Evolutionary conservation across 1,140 invertebrate genomes (phyloP), one percentile per base, ranked within the genome.

Genomic region (Platyura marginata): DNA sequence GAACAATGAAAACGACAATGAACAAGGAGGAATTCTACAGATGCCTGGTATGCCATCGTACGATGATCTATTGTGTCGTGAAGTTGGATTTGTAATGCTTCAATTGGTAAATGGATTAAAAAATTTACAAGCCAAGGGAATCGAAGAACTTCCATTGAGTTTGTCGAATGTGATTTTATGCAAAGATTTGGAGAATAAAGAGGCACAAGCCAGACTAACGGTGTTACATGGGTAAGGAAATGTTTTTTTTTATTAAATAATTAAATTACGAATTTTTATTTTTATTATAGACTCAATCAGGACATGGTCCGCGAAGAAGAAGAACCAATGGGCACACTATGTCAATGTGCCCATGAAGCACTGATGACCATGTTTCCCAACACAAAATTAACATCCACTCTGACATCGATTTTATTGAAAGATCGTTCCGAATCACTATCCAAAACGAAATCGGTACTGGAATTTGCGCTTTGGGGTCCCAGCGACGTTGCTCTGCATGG

Each of bases 401-500:
- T 84, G n/a, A 70, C 70, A 47, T 73, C 79, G 49, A 58, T 84
- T 9, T 55, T 84, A 15, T 66, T 67, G 47, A 73, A 79, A 52
- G 81, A 82, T 53, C 67, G 77, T 20, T 75, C 80, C 0, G 70
- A 79, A 21, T 81, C 79, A 2, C 54, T 89, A 20, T 72, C 72
- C 16, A 61, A 57, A 44, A 50, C 55, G 16, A 87, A 87, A 59
- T 74, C 80, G 0, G 69, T 88, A 0, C 55, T 89, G 21, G 84
- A 89, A 53, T 84, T 82, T 51, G 80, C 80, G 45, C 61, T 91
- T 2, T 91, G 84, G 82, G 85, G 84, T 3, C 85, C 84, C 1
- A 70, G 79, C 10, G 81, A 84, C 51, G 73, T 79, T 1, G 70
- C 72, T 0, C 63, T 81, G 10, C 72, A 74, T 0, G 70, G 70